A percentile compares a stretch with the other conserved stretches of the same genome.
phyloP scores from a whole-genome alignment of 2,888 invertebrate genomes.

The Drosophila suboccidentalis region DNA sequence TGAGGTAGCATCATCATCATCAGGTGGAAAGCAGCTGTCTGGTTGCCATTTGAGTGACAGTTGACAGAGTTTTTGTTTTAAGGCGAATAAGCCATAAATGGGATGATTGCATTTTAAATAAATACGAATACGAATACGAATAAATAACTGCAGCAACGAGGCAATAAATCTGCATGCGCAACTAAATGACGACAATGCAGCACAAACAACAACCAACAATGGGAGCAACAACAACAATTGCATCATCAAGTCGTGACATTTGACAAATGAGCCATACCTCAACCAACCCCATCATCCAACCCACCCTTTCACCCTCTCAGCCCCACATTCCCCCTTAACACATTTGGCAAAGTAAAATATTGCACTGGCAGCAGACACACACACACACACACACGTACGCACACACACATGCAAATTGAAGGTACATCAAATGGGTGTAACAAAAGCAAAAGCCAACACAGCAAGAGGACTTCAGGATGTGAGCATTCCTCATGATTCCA shows the following conservation, averaged over 20 bases:
- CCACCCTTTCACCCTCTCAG: not conserved
- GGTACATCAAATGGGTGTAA: constrained; percentile 78
- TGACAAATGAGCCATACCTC: constrained; percentile 77
- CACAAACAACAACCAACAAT: constrained; percentile 55
- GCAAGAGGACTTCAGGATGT: constrained; percentile 13
- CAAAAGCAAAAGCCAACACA: constrained; percentile 68
- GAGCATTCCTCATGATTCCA: constrained; percentile 20
- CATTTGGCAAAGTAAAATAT: constrained; percentile 76
- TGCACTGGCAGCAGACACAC: constrained; percentile 59
- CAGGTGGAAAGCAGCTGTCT: constrained; percentile 48
- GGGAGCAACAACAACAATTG: constrained; percentile 69
- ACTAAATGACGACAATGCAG: constrained; percentile 71
- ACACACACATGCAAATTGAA: constrained; percentile 56
- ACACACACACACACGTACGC: constrained; percentile 19
- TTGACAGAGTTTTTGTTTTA: constrained; percentile 76
- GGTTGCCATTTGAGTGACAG: constrained; percentile 60
- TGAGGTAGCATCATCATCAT: constrained; percentile 19
- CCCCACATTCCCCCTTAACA: constrained; percentile 6
- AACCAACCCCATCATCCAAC: constrained; percentile 14
- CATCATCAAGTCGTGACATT: constrained; percentile 82
- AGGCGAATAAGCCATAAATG: constrained; percentile 69
- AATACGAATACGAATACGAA: constrained; percentile 41
- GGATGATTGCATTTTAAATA: constrained; percentile 41
- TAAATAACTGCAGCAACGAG: constrained; percentile 57
- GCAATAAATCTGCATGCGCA: constrained; percentile 74